Evolutionary conservation across 1,140 invertebrate species (phyloP), one percentile per base, ranked within the genome.

Genomic region (Pogonognathellus flavescens): DNA sequence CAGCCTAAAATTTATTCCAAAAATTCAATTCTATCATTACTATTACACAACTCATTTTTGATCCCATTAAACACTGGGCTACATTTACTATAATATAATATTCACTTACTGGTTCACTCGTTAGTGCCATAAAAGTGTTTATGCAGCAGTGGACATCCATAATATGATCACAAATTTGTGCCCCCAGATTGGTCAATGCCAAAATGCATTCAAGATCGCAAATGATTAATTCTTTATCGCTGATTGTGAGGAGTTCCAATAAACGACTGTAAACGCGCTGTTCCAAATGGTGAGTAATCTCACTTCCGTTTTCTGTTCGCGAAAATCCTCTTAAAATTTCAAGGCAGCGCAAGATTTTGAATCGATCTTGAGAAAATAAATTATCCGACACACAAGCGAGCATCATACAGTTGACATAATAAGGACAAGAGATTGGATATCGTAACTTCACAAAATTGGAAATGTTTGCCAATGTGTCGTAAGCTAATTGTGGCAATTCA

Each of bases 131-230:
- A 10, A 97, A 91, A 0, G 95, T 95, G 90, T 96, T 95, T 10
- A 98, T 93, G 53, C 96, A 93, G 0, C 96, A 95, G 83, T 95
- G 94, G 87, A 96, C 95, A 86, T 94, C 92, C 83, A 96, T 95
- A 31, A 99, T 95, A 86, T 94, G 93, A 89, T 96, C 97, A 89
- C 97, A 97, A 4, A 97, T 94, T 85, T 94, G 92, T 89, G 97
- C 95, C 8, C 98, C 98, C 25, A 99, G 90, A 11, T 96, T 96
- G 62, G 96, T 98, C 49, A 99, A 92, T 18, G 97, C 95, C 91
- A 99, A 98, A 57, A 99, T 93, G 90, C 97, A 97, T 91, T 99
- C 98, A 86, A 99, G 91, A 0, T 96, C 96, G 89, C 96, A 95
- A 82, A 99, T 95, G 66, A 99, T 92, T 85, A 99, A 92, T 93